These are phyloP conservation scores for Drosophila macrothrix DNA, from an alignment of 2,888 invertebrate species.

Conservation along the genomic window DNA sequence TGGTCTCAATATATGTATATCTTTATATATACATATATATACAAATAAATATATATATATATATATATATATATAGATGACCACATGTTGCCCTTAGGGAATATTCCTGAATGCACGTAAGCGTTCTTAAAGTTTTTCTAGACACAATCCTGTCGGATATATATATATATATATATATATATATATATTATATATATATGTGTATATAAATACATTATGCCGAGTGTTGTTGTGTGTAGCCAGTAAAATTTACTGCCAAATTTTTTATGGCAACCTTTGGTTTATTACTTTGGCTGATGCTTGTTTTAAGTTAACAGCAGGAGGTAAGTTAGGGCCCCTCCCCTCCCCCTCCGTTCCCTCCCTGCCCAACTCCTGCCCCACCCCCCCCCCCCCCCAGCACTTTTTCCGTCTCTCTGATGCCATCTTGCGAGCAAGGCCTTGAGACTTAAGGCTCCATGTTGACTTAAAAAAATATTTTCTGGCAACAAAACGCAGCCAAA, in stretches of 20 bases:
- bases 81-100: not conserved
- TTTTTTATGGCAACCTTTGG: conserved; percentile 65
- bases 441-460: conserved; percentile 54
- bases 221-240: conserved; percentile 4
- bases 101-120: not conserved
- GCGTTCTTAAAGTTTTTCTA: conserved; percentile 1
- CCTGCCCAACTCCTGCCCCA: not conserved
- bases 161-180: conserved; percentile 11
- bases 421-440: conserved; percentile 57
- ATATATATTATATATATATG: not conserved
- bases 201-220: conserved; percentile 28
- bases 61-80: not conserved
- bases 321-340: conserved; percentile 29
- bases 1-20: not conserved
- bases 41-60: not conserved
- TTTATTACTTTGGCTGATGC: conserved; percentile 74
- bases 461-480: conserved; percentile 49
- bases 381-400: no score
- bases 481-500: conserved; percentile 66
- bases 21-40: not conserved
- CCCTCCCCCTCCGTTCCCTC: not conserved
- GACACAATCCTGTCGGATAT: not conserved
- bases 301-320: conserved; percentile 69
- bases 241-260: conserved; percentile 37
- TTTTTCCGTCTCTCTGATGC: not conserved